Conservation (phyloP, 1,140 invertebrate species). For the Rhizoglyphus robini region DNA sequence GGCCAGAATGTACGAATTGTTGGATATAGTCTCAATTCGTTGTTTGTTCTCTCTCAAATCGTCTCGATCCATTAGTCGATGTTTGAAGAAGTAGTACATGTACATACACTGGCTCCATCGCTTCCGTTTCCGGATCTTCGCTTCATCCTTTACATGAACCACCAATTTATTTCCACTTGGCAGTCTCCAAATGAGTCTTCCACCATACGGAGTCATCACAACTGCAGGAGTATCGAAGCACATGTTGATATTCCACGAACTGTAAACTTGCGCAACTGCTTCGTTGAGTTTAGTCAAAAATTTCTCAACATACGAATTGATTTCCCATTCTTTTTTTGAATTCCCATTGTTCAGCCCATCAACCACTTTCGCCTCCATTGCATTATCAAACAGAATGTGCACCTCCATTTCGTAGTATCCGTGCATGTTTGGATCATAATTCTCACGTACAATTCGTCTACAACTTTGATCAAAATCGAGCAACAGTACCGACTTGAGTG, state of each 20-base stretch:
- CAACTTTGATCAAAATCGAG: constrained; percentile 91
- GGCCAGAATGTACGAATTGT: constrained; percentile 55
- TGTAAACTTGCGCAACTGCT: constrained; percentile 73
- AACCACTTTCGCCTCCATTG: no score
- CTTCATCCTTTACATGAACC: constrained; percentile 91
- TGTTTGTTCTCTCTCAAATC: constrained; percentile 31
- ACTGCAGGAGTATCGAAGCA: constrained; percentile 81
- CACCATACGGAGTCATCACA: constrained; percentile 89
- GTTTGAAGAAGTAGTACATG: constrained; percentile 49
- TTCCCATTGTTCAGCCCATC: constrained; percentile 79
- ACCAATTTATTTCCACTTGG: constrained; percentile 96
- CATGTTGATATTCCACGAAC: constrained; percentile 72
- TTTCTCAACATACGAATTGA: constrained; percentile 93
- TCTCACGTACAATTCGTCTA: constrained; percentile 48
- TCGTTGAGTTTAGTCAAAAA: constrained; percentile 81
- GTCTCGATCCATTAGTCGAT: constrained; percentile 42
- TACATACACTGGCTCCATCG: constrained; percentile 43
- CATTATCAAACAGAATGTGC: constrained; percentile 97
- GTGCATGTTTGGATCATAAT: constrained; percentile 39
- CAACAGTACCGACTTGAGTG: constrained; percentile 44
- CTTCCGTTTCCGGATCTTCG: constrained; percentile 62
- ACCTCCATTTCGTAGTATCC: constrained; percentile 53
- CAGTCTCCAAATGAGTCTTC: constrained; percentile 76
- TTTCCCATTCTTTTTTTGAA: constrained; percentile 88
- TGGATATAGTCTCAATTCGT: constrained; percentile 35